Conservation (phyloP, 2,888 invertebrate genomes). For the Seira ritae region DNA sequence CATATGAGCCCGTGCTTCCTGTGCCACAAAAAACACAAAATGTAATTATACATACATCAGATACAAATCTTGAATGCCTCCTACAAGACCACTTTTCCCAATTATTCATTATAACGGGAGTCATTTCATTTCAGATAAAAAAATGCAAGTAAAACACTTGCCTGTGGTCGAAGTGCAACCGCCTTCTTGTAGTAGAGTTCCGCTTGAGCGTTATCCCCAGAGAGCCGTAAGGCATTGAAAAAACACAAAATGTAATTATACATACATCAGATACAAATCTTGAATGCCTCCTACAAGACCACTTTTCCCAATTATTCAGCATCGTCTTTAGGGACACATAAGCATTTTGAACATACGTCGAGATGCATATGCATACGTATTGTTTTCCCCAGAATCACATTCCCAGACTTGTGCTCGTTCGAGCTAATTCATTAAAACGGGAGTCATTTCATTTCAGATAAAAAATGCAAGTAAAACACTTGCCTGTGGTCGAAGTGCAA, state of each 20-base stretch:
- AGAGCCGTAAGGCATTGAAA: slow-evolving; percentile 86
- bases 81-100: background rate
- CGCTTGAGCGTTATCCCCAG: slow-evolving; percentile 87
- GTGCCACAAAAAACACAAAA: slow-evolving; percentile 74
- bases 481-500: slow-evolving; percentile 81
- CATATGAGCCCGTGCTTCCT: slow-evolving; percentile 94
- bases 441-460: background rate
- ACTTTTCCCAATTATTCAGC: slow-evolving; percentile 22
- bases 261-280: background rate
- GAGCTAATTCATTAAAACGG: slow-evolving; percentile 1
- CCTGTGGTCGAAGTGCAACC: slow-evolving; percentile 81
- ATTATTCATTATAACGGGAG: slow-evolving; percentile 19
- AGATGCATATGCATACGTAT: no score
- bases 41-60: background rate
- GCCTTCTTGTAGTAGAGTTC: slow-evolving; percentile 92
- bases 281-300: no score
- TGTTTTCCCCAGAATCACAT: no score
- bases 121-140: slow-evolving; percentile 3
- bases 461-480: slow-evolving; percentile 69
- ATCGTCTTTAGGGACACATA: background rate
- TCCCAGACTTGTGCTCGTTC: no score
- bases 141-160: slow-evolving; percentile 74
- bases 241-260: slow-evolving; percentile 23
- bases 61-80: no score
- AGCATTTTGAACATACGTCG: no score